phyloP scores from a whole-genome alignment of 2,888 invertebrate species.

The Eupithecia tripunctaria region DNA sequence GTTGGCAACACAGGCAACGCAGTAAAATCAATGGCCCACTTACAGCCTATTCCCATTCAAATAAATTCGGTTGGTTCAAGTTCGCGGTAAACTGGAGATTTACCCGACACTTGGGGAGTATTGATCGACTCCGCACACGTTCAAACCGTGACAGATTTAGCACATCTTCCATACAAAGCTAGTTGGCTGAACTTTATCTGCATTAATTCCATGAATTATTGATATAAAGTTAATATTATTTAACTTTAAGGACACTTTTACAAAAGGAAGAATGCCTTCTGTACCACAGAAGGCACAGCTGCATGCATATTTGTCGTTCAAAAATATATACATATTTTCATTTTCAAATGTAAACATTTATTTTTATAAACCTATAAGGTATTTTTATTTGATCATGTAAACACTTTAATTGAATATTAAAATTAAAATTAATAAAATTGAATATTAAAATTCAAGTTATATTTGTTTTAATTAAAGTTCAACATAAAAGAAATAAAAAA shows the following conservation, averaged over 20 bases:
- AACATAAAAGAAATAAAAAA: too few species aligned
- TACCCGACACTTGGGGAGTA: slow-evolving; percentile 44
- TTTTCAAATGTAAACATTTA: too few species aligned
- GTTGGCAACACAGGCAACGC: slow-evolving; percentile 58
- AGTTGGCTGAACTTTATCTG: not conserved
- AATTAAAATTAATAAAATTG: too few species aligned
- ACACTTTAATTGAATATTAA: too few species aligned
- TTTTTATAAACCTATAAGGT: too few species aligned
- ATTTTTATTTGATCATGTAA: too few species aligned
- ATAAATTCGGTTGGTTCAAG: slow-evolving; percentile 58
- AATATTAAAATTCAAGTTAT: too few species aligned
- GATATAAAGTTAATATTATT: not conserved
- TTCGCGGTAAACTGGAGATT: slow-evolving; percentile 55
- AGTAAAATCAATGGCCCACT: slow-evolving; percentile 71
- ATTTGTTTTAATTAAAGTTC: too few species aligned
- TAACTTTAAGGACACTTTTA: too few species aligned
- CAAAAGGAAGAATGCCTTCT: not conserved
- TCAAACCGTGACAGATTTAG: slow-evolving; percentile 42
- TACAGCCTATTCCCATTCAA: slow-evolving; percentile 63
- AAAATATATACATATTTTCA: too few species aligned
- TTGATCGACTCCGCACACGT: slow-evolving; percentile 50
- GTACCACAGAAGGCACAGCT: not conserved
- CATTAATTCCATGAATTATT: not conserved
- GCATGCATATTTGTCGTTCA: too few species aligned
- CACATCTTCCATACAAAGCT: slow-evolving; percentile 1